A percentile compares a stretch with the other conserved stretches of the same genome.
These are phyloP conservation scores for Ammodramus savannarum DNA, from an alignment of 2,113 vertebrate genomes.

Conservation along the genomic window DNA sequence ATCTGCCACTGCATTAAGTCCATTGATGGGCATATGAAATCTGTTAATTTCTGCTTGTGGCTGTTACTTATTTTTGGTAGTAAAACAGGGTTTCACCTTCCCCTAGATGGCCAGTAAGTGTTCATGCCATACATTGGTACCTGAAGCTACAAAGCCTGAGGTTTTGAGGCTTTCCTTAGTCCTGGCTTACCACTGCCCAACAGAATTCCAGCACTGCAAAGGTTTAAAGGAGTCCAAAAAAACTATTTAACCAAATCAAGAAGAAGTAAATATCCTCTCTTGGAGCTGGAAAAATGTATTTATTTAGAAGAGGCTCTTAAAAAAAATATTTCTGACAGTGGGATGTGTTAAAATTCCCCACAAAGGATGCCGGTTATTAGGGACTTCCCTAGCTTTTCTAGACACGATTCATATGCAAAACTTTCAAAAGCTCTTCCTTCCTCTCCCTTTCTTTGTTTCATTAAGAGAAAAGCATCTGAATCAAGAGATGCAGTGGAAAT, in stretches of 20 bases:
- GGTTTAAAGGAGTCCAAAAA: not conserved
- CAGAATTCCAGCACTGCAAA: not conserved
- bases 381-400: conserved; percentile 58
- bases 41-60: not conserved
- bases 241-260: not conserved
- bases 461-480: not conserved
- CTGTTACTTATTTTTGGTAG: not conserved
- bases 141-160: not conserved
- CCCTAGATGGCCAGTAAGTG: not conserved
- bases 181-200: fast-evolving
- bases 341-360: conserved; percentile 38
- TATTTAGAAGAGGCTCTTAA: not conserved
- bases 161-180: not conserved
- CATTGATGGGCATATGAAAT: not conserved
- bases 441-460: not conserved
- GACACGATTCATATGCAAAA: conserved; percentile 10
- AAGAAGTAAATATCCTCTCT: not conserved
- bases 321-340: conserved; percentile 17
- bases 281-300: conserved; percentile 12
- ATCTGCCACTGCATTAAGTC: not conserved
- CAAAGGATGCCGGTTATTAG: not conserved
- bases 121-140: fast-evolving
- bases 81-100: not conserved
- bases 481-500: not conserved
- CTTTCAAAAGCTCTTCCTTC: not conserved